Conservation (phyloP, 1,140 invertebrate species). For the Drosophila grimshawi region DNA sequence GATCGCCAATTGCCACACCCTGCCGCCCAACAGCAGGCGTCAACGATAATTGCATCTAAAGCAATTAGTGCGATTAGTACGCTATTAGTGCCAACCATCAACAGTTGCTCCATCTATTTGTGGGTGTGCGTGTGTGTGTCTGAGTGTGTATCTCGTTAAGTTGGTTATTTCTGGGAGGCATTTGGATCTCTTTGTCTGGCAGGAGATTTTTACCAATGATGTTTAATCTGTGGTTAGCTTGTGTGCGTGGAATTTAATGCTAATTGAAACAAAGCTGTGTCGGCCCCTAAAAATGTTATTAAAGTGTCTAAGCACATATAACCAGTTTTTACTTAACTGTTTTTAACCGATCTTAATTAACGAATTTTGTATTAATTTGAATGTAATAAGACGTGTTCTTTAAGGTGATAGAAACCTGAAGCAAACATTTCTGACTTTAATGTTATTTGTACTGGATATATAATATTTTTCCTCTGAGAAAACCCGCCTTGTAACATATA, state of each 20-base stretch:
- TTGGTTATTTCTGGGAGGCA: conserved; percentile 23
- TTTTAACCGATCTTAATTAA: no score
- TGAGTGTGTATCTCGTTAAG: conserved; percentile 43
- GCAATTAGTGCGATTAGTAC: conserved; percentile 81
- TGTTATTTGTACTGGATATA: no score
- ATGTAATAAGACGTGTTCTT: no score
- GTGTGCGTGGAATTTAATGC: conserved; percentile 36
- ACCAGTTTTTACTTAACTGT: not conserved
- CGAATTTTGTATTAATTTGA: no score
- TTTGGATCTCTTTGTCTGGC: conserved; percentile 30
- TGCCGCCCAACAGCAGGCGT: conserved; percentile 37
- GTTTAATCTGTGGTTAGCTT: conserved; percentile 59
- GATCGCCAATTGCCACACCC: conserved; percentile 16
- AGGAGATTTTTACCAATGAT: conserved; percentile 64
- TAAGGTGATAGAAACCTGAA: no score
- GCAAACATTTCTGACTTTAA: no score
- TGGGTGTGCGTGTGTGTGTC: conserved; percentile 29
- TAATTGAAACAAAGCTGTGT: conserved; percentile 49
- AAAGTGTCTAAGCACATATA: not conserved
- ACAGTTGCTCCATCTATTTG: conserved; percentile 44
- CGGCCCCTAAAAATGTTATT: not conserved
- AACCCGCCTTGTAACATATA: no score
- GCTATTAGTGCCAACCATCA: conserved; percentile 78
- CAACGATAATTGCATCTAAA: conserved; percentile 78
- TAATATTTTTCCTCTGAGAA: no score